These are phyloP conservation scores for Heterotilapia buettikoferi DNA, from an alignment of 2,113 vertebrate species.

Conservation along the genomic window DNA sequence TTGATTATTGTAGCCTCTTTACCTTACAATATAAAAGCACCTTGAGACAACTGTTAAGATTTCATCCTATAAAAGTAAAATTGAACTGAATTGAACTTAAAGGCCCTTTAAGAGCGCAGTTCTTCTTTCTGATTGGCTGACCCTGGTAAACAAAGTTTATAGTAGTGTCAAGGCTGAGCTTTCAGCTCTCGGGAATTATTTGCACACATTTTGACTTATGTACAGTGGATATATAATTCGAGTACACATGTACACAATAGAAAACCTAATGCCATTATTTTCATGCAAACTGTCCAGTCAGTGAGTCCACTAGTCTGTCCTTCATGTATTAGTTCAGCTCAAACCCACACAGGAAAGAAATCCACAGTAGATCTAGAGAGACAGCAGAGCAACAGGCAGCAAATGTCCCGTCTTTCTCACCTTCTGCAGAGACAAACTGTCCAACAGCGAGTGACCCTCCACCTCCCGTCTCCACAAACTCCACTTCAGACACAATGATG, in stretches of 20 bases:
- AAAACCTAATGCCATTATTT: neutral
- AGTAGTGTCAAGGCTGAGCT: neutral
- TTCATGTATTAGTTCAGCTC: neutral
- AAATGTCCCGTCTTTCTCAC: slow-evolving; percentile 51
- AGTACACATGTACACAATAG: neutral
- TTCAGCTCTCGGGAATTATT: accelerated
- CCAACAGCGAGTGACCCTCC: slow-evolving; percentile 87
- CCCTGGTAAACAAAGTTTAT: neutral
- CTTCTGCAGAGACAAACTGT: slow-evolving; percentile 88
- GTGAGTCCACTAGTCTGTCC: neutral
- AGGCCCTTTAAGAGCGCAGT: neutral
- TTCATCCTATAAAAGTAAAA: neutral
- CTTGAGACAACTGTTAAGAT: neutral
- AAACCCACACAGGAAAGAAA: neutral
- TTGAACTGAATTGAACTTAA: neutral
- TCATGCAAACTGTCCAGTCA: neutral
- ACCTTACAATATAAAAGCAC: neutral
- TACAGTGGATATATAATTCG: neutral
- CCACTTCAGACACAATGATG: slow-evolving; percentile 95
- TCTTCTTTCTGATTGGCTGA: neutral
- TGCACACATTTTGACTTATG: neutral
- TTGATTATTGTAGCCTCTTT: neutral
- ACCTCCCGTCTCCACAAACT: slow-evolving; percentile 90
- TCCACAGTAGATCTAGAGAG: neutral
- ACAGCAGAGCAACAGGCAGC: neutral